Conservation (phyloP, 2,888 invertebrate genomes). For the Leptinotarsa rubiginosa region DNA sequence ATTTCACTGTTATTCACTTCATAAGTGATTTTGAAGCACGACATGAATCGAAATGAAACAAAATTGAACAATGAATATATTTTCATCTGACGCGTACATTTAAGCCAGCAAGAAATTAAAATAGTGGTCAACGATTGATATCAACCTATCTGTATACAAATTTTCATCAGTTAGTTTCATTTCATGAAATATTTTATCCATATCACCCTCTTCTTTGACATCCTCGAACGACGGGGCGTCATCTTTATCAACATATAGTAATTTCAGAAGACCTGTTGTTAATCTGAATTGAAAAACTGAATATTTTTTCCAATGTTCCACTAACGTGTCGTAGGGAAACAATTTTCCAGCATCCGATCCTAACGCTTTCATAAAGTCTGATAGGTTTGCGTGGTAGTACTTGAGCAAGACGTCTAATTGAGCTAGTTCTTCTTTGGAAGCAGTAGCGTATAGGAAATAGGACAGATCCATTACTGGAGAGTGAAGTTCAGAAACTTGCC, state of each 20-base stretch:
- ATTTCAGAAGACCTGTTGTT: not conserved
- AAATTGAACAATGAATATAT: not conserved
- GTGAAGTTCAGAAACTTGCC: conserved; percentile 13
- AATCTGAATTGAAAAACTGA: not conserved
- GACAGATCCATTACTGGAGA: conserved; percentile 13
- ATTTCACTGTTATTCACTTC: too few relatives aligned
- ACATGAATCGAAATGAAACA: too few relatives aligned
- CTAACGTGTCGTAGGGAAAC: not conserved
- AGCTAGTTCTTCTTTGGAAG: not conserved
- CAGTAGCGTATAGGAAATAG: conserved; percentile 1
- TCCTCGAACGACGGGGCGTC: not conserved
- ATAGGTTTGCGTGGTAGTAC: not conserved
- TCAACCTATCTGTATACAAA: not conserved
- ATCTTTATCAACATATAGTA: conserved; percentile 4
- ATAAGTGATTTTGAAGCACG: too few relatives aligned
- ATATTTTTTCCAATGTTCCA: conserved; percentile 21
- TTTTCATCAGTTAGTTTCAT: not conserved
- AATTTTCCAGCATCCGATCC: not conserved
- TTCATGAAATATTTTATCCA: not conserved
- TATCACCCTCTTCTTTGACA: not conserved
- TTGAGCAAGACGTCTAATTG: not conserved
- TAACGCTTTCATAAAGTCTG: not conserved
- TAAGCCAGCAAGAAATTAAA: not conserved
- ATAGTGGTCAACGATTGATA: not conserved
- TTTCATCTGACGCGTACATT: not conserved